Evolutionary conservation across 2,888 invertebrate species (phyloP).

Genomic region (Hydrotaea cyrtoneurina): DNA sequence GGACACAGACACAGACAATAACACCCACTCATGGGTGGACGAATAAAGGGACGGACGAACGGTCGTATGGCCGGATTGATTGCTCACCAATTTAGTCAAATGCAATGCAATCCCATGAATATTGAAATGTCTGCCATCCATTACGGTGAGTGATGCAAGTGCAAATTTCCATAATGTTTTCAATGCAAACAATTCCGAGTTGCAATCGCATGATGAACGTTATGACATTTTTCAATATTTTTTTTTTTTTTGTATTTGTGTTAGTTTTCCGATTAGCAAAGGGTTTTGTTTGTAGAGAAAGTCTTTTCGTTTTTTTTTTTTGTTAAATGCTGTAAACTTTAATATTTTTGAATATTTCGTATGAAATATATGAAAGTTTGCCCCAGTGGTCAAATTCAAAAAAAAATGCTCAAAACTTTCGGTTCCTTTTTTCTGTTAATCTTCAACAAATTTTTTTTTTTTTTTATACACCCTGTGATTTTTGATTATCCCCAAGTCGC

Average conservation of each 20-base stretch:
- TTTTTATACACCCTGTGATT: no score
- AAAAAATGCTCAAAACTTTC: no score
- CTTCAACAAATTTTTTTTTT: no score
- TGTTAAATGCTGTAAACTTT: no score
- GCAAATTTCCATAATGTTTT: constrained; percentile 20
- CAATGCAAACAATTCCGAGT: constrained; percentile 9
- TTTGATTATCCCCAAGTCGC: no score
- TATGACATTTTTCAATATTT: background rate
- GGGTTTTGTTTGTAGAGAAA: no score
- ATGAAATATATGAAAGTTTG: no score
- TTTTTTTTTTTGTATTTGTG: background rate
- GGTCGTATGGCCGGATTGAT: background rate
- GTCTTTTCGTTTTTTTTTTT: no score
- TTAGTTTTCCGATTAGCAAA: background rate
- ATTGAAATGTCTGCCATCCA: constrained; percentile 34
- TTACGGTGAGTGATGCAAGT: background rate
- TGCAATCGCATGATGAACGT: background rate
- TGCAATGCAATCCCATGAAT: constrained; percentile 28
- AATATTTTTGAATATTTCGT: no score
- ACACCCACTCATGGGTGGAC: constrained; percentile 58
- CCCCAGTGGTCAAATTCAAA: no score
- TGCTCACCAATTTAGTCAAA: constrained; percentile 34
- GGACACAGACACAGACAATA: constrained; percentile 63
- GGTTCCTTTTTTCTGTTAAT: no score
- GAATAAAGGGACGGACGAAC: background rate